Base-by-base conservation (phyloP, 2,888 invertebrate species). In the Cistogaster globosa region DNA sequence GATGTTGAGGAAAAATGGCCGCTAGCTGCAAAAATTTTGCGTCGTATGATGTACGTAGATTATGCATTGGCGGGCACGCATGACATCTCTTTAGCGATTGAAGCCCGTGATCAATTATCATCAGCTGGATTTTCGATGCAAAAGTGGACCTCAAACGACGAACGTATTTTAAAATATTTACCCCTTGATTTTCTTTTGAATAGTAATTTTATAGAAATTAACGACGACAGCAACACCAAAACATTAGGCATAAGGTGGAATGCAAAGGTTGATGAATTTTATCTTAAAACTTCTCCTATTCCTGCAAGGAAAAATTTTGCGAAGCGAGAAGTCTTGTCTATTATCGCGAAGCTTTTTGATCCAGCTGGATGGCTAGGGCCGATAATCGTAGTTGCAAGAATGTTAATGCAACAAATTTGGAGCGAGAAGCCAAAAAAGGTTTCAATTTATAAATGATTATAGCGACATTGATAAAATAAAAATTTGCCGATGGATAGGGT, bases 341-440 rank as follows among this genome's bases (percentile, higher is more conserved):
- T n/a, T 20, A 51, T 75, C 11, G 63, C 75, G 5, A 63, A 26
- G 18, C 38, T 74, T 12, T 62, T 74, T 18, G 74, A 74, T 38
- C 53, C 74, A 8, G 74, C 60, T 20, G 74, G 74, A 36, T 74
- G 74, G 62, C 11, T 74, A 7, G 62, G 18, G 0, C 65, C 42
- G 3, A 36, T 76, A 14, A 36, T 76, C 4, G 32, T 77, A 9
- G 12, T 18, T 14, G 67, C 76, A 14, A 68, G 60, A 63, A 68
- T 77, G 4, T n/a, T 77, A 16, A 57, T 77, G 60, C 76, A 77
- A 16, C 58, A 60, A 26, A 32, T 68, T 0, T 65, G 60, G 76
- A 22, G n/a, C 3, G 75, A 76, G 5, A n/a, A 38, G 38, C 38
- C 38, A 38, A 1, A 63, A 45, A 75, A 65, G 57, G 75, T 22